Base-by-base conservation (phyloP, 2,888 invertebrate species). In the Cancer borealis region DNA sequence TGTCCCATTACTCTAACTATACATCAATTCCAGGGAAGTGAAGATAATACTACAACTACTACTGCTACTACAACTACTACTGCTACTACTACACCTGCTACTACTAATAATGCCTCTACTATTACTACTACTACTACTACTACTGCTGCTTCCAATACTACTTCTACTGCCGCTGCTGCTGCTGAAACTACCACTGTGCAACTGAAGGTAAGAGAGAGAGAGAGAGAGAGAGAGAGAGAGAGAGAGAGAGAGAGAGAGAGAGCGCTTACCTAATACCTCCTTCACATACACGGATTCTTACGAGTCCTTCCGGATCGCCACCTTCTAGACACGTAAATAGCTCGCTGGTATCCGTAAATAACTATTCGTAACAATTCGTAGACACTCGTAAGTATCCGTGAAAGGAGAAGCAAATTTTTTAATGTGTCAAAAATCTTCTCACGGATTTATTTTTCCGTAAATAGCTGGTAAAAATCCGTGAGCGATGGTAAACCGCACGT, bases 111-210 rank as follows among this genome's bases (percentile, higher is more conserved):
- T 3, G 2, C 79, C 0, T 1, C 79, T 8, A 26, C 79, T 12
- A 30, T 30, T 10, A 30, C 79, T 10, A 30, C 79, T 12, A 30
- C 79, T 14, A 79, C 79, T 14, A 79, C 79, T 14, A 30, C 79
- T 10, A 30, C 79, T 12, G 8, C 79, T 30, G 30, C 79, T 30
- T 12, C 79, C 30, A 30, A 6, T 14, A 30, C 79, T 79, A 26
- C 79, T 79, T 3, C 26, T 26, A 26, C 79, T 90, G 66, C 66
- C n/a, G 66, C 66, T 66, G 66, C 21, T 6, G 3, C 66, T 5
- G 66, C 4, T 90, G 94, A 92, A 90, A 92, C 94, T 12, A 89
- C 92, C 94, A 92, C 92, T 92, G 66, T 92, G 92, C 89, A 94
- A 2, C 12, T 79, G 0, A 30, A 30, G 30, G 30, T 3, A 30